phyloP scores from a whole-genome alignment of 1,140 invertebrate species.

The Neotoxoptera formosana region DNA sequence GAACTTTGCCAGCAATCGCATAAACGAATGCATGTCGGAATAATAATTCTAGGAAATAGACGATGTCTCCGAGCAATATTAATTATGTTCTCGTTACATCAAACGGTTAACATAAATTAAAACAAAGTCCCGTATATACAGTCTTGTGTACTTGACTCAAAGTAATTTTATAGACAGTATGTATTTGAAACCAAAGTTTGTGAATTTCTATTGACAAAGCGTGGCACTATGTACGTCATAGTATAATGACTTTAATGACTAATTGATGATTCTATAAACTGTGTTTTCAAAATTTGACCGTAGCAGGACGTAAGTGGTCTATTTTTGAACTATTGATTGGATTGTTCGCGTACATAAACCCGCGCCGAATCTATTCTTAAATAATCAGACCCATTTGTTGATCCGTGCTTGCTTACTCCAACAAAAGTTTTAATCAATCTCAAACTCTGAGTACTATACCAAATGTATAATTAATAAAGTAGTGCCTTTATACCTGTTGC shows the following conservation, averaged over 20 bases:
- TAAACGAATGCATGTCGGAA: no score
- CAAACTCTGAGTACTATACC: background rate
- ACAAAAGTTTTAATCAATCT: background rate
- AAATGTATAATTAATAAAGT: background rate
- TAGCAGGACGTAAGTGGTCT: background rate
- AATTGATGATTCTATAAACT: background rate
- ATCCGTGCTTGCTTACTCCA: background rate
- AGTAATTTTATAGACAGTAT: background rate
- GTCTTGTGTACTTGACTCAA: background rate
- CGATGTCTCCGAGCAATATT: background rate
- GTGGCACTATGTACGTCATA: background rate
- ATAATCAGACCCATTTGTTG: background rate
- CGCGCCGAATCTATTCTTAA: background rate
- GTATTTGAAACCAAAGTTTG: background rate
- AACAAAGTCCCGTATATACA: background rate
- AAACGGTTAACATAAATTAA: background rate
- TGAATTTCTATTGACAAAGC: background rate
- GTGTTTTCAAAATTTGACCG: background rate
- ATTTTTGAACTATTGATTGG: background rate
- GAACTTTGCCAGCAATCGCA: background rate
- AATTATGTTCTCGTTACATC: background rate
- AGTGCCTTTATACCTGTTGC: background rate
- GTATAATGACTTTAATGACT: background rate
- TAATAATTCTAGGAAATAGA: background rate
- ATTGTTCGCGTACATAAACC: background rate